These are phyloP conservation scores for Thryonomys swinderianus DNA, from an alignment of 2,113 vertebrate species.

Conservation along the genomic window DNA sequence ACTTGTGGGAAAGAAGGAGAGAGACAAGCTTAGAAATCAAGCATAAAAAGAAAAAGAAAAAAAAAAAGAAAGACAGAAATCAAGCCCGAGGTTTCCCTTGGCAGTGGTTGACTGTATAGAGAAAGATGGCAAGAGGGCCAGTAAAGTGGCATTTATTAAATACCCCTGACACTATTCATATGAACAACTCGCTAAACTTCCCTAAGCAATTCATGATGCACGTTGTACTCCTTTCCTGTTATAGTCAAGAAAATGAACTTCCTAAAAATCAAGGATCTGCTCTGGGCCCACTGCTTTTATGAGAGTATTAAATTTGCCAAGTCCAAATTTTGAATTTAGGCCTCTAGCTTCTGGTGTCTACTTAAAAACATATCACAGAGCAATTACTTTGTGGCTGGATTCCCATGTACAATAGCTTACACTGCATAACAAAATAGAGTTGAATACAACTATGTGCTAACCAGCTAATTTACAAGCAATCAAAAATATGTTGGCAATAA, in stretches of 20 bases:
- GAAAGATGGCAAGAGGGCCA: background rate
- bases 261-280: background rate
- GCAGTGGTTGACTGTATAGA: background rate
- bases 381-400: background rate
- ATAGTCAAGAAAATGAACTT: background rate
- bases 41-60: no score
- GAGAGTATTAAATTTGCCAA: background rate
- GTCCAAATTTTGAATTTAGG: background rate
- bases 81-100: background rate
- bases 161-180: fast-evolving
- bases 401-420: background rate
- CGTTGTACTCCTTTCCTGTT: background rate
- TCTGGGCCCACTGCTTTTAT: background rate
- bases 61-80: no score
- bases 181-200: background rate
- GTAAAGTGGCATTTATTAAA: background rate
- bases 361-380: background rate
- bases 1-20: background rate
- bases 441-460: background rate
- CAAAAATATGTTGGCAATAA: background rate
- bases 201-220: background rate
- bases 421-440: background rate
- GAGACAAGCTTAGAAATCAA: background rate
- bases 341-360: background rate
- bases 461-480: background rate